These are phyloP conservation scores for Molossus molossus DNA, from an alignment of 2,797 vertebrate species.

Conservation along the genomic window DNA sequence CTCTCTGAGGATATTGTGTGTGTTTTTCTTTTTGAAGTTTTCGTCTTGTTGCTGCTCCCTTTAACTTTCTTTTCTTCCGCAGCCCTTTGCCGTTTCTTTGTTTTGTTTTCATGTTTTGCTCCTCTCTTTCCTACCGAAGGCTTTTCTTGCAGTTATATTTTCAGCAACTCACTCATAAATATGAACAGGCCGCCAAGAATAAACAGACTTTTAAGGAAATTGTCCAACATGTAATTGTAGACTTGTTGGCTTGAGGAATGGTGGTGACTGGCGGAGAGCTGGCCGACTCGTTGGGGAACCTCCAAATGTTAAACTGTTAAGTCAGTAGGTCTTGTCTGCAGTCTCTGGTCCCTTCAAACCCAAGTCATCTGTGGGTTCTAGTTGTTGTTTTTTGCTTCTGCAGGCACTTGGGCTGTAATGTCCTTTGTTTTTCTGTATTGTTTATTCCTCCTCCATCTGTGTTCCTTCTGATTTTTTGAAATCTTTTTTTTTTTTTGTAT, in stretches of 20 bases:
- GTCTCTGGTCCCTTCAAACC: background rate
- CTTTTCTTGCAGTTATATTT: slow-evolving; percentile 23
- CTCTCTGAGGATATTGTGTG: background rate
- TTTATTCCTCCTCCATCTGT: background rate
- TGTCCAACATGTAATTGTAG: slow-evolving; percentile 3
- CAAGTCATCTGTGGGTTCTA: background rate
- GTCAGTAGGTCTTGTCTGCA: background rate
- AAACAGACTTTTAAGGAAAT: background rate
- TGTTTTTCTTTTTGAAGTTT: background rate
- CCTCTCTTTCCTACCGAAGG: background rate
- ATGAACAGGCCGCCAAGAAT: slow-evolving; percentile 11
- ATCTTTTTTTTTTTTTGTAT: background rate
- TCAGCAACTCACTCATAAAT: slow-evolving; percentile 28
- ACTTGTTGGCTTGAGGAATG: background rate
- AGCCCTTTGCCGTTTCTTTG: background rate
- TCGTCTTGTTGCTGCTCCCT: background rate
- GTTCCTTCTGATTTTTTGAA: slow-evolving; percentile 41
- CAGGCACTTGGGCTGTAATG: background rate
- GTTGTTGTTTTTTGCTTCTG: background rate
- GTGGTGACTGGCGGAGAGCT: background rate
- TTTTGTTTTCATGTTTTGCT: background rate
- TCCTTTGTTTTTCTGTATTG: background rate
- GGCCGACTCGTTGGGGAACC: background rate
- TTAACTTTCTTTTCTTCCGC: background rate
- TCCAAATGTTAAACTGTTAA: background rate